Evolutionary conservation across 2,797 vertebrate genomes (phyloP), one percentile per base, ranked within the genome.

Genomic region (Sebastes ruberrimus): DNA sequence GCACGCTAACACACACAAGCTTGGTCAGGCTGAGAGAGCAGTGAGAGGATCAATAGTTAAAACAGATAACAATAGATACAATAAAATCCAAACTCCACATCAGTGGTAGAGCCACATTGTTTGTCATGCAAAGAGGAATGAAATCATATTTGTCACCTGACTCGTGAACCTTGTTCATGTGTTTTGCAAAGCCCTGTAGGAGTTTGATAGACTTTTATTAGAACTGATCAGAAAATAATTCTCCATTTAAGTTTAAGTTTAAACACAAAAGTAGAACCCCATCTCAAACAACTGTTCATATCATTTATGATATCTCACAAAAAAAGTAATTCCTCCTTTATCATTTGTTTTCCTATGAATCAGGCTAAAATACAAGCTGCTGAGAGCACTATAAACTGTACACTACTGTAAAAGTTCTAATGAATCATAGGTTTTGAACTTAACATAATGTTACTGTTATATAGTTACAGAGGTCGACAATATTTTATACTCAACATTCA

Each of bases 121-220:
- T 56, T 59, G 78, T 64, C 27, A 75, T 38, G 7, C 76, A 72
- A 76, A 75, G 57, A 60, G 27, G 9, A 60, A 61, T 32, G 59
- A 56, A 68, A 32, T 42, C 59, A 8, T 52, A 69, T 25, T 77
- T 57, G 64, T 64, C 53, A 42, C 71, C 42, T 77, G 70, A 75
- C 60, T 1, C 1, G 28, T 60, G 0, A 57, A 32, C 30, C 33
- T 20, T 66, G 57, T 46, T 75, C 11, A 33, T 65, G 52, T 76
- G 65, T 35, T 80, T 78, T 76, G 70, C 69, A 52, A 52, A 80
- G 63, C 65, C 3, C 57, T 57, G 71, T n/a, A 32, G 60, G 3
- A 52, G 49, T 53, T 53, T 52, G 20, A 49, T 49, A 20, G 42
- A n/a, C 42, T 2, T 32, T 73, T 78, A 66, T 62, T 32, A 20